Percentiles rank a stretch among this genome's conserved stretches.
Conservation (phyloP, 2,113 vertebrate species). For the Menura novaehollandiae region DNA sequence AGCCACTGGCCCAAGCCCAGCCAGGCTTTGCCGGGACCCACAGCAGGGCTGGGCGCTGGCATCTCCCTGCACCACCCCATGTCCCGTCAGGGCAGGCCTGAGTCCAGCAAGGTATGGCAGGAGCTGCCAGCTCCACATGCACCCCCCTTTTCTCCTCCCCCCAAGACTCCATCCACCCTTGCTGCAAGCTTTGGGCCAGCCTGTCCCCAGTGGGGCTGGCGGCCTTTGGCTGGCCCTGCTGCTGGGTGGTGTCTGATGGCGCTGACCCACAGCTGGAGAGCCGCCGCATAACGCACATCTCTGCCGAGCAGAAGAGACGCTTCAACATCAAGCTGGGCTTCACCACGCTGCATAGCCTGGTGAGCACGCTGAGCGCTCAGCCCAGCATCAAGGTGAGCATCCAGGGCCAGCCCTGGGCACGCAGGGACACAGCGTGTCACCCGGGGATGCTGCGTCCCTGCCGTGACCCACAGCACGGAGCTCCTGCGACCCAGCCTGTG, state of each 20-base stretch:
- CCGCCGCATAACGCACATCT: slow-evolving; percentile 93
- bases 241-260: not conserved
- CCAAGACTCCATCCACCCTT: not conserved
- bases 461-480: not conserved
- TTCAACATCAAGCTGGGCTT: slow-evolving; percentile 98
- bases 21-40: not conserved
- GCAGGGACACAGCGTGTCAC: accelerated
- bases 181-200: not conserved
- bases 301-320: slow-evolving; percentile 95
- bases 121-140: not conserved
- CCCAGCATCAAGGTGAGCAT: slow-evolving; percentile 88
- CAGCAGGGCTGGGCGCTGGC: slow-evolving; percentile 56
- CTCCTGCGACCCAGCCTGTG: not conserved
- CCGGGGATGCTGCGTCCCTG: accelerated
- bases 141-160: not conserved
- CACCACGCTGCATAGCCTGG: slow-evolving; percentile 89
- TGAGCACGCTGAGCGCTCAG: slow-evolving; percentile 89
- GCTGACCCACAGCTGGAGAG: slow-evolving; percentile 74
- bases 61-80: slow-evolving; percentile 64
- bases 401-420: not conserved
- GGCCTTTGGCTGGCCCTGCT: not conserved
- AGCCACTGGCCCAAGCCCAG: slow-evolving; percentile 29
- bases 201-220: not conserved
- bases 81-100: slow-evolving; percentile 69
- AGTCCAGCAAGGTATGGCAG: slow-evolving; percentile 79